Evolutionary conservation across 1,140 invertebrate genomes (phyloP).

Genomic region (Achatina immaculata): DNA sequence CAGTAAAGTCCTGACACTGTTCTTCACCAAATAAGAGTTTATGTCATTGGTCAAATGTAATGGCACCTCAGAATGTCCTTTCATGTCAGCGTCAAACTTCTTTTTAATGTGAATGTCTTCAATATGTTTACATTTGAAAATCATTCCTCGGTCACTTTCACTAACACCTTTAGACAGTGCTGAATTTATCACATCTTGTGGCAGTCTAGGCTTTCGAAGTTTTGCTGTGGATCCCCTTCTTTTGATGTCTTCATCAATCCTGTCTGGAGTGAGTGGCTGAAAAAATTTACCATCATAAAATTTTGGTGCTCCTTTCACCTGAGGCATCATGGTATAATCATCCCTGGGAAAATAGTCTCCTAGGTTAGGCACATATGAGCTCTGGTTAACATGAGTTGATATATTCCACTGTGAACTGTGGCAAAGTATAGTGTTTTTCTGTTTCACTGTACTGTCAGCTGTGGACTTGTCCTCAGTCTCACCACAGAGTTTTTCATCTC

Average conservation of each 20-base stretch:
- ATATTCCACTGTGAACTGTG: conserved; percentile 64
- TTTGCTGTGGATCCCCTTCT: conserved; percentile 50
- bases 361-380: conserved; percentile 60
- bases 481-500: conserved; percentile 8
- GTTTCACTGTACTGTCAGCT: conserved; percentile 13
- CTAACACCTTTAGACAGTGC: conserved; percentile 50
- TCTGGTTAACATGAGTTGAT: conserved; percentile 55
- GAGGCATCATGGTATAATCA: conserved; percentile 65
- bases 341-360: conserved; percentile 67
- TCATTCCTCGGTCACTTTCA: conserved; percentile 56
- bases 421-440: conserved; percentile 9
- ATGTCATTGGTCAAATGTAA: conserved; percentile 65
- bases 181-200: conserved; percentile 53
- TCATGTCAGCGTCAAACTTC: conserved; percentile 55
- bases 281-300: conserved; percentile 60
- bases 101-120: conserved; percentile 62
- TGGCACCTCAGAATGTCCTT: conserved; percentile 54
- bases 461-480: conserved; percentile 24
- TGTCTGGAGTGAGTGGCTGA: conserved; percentile 38
- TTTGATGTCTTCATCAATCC: conserved; percentile 48
- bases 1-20: conserved; percentile 37
- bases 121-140: conserved; percentile 66
- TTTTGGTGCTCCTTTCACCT: conserved; percentile 52
- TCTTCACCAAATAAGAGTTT: conserved; percentile 58
- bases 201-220: conserved; percentile 52